phyloP scores from a whole-genome alignment of 2,113 vertebrate species.

The Oreochromis spilurus region DNA sequence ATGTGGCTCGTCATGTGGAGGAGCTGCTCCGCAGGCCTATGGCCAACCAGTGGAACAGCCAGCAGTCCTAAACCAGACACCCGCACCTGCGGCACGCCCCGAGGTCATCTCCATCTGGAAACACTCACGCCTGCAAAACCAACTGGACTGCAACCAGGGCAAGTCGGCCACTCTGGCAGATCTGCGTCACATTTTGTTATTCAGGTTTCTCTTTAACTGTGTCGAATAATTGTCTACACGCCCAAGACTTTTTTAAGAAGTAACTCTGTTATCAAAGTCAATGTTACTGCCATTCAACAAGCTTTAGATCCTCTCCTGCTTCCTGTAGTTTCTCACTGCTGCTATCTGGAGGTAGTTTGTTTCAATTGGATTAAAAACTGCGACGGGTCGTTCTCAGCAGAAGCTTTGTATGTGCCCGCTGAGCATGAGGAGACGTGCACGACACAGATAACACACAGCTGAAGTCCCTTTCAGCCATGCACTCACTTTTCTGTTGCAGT shows the following conservation, averaged over 20 bases:
- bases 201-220: background rate
- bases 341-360: background rate
- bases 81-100: background rate
- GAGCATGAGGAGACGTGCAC: background rate
- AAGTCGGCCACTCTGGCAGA: background rate
- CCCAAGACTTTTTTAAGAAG: background rate
- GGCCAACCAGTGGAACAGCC: constrained; percentile 86
- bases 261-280: background rate
- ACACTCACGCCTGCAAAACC: background rate
- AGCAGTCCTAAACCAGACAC: constrained; percentile 83
- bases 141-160: background rate
- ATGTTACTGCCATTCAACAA: background rate
- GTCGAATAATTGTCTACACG: background rate
- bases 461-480: background rate
- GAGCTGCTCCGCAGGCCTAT: constrained; percentile 88
- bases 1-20: constrained; percentile 90
- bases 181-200: background rate
- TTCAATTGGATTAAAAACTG: background rate
- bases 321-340: background rate
- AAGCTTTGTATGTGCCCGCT: background rate
- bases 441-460: background rate
- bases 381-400: background rate
- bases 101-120: background rate
- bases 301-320: background rate
- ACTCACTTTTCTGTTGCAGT: background rate